A percentile compares a stretch with the other conserved stretches of the same genome.
phyloP scores from a whole-genome alignment of 2,888 invertebrate genomes.

The Oligia strigilis region DNA sequence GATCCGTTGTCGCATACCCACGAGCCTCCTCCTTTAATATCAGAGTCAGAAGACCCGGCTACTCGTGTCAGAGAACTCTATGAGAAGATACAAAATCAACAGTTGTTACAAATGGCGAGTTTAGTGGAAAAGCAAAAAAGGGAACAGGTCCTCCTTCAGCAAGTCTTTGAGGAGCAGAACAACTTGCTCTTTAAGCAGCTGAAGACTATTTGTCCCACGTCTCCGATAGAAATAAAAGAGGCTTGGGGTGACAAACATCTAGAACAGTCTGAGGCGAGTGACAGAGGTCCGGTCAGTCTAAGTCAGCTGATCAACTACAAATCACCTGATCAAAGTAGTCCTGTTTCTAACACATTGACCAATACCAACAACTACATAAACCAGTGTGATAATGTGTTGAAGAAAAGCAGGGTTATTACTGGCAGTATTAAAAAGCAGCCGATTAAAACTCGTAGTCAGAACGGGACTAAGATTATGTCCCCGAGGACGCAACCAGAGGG shows the following conservation, averaged over 20 bases:
- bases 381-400: conserved; percentile 81
- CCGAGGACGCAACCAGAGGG: conserved; percentile 69
- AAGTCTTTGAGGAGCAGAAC: conserved; percentile 92
- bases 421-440: conserved; percentile 78
- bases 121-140: conserved; percentile 92
- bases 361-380: conserved; percentile 82
- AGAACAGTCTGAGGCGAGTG: conserved; percentile 58
- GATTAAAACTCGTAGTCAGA: conserved; percentile 57
- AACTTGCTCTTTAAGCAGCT: conserved; percentile 89
- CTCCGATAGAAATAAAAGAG: conserved; percentile 80
- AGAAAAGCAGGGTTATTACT: conserved; percentile 82
- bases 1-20: conserved; percentile 41
- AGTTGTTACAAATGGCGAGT: conserved; percentile 91
- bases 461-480: conserved; percentile 63
- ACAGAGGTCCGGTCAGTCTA: conserved; percentile 84
- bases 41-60: conserved; percentile 82
- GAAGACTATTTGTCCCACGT: conserved; percentile 84
- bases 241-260: conserved; percentile 81
- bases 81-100: conserved; percentile 91
- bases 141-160: conserved; percentile 91
- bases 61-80: conserved; percentile 83
- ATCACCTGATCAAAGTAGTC: conserved; percentile 69
- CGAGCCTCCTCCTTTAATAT: conserved; percentile 57
- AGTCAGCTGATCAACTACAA: conserved; percentile 84
- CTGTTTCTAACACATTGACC: conserved; percentile 77